Percentiles rank a stretch among this genome's conserved stretches.
These are phyloP conservation scores for Silurus aristotelis DNA, from an alignment of 2,797 vertebrate species.

Conservation along the genomic window DNA sequence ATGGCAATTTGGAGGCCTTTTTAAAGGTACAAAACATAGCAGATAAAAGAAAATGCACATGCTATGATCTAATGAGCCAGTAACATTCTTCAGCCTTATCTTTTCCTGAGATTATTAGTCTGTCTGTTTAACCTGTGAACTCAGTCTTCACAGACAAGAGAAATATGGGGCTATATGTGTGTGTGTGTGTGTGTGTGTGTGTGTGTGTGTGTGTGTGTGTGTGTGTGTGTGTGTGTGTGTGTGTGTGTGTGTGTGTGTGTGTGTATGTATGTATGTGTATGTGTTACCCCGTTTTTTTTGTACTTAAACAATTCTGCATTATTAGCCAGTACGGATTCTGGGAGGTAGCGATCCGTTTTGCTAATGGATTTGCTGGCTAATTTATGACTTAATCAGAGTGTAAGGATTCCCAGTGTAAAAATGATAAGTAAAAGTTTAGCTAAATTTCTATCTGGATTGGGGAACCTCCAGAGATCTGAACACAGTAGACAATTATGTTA, in stretches of 20 bases:
- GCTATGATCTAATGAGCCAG: constrained; percentile 70
- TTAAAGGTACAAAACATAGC: constrained; percentile 85
- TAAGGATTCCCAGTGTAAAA: constrained; percentile 1
- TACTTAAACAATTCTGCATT: not conserved
- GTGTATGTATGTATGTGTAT: no score
- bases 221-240: not conserved
- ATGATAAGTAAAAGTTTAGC: not conserved
- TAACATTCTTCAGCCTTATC: constrained; percentile 43
- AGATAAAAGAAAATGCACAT: constrained; percentile 59
- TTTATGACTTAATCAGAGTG: constrained; percentile 8
- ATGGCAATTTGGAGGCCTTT: constrained; percentile 95
- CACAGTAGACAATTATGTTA: not conserved
- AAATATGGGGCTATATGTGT: not conserved
- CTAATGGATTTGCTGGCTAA: not conserved
- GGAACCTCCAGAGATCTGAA: not conserved
- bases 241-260: no score
- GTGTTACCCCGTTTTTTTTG: not conserved
- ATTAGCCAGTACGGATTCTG: not conserved
- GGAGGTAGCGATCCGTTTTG: not conserved
- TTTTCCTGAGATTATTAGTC: constrained; percentile 43
- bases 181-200: not conserved
- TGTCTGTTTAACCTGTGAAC: constrained; percentile 55
- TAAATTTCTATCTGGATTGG: not conserved
- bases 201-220: not conserved
- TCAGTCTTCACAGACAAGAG: constrained; percentile 37